Evolutionary conservation across 2,888 invertebrate species (phyloP), one percentile per base, ranked within the genome.

Genomic region (Pseudoips prasinana): DNA sequence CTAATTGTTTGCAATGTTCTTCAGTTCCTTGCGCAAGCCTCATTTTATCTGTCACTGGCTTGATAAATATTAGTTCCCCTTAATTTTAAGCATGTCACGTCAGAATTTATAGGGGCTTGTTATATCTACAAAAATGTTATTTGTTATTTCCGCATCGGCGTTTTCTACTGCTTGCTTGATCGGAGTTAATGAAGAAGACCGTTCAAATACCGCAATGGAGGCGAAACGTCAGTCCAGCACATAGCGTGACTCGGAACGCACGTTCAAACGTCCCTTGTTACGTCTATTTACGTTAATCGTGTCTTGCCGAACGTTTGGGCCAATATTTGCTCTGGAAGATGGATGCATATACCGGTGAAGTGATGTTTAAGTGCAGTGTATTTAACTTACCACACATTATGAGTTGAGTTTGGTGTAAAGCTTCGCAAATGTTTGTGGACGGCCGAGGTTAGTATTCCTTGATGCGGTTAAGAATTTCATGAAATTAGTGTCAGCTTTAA

Each of bases 371-470:
- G 71, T 75, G 78, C 53, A 60, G 73, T 70, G 79, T 67, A 65
- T 65, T 67, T 61, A 71, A 63, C 53, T 68, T 66, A 69, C 61
- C 64, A 64, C 58, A 58, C 62, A 67, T 65, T 58, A 76, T 77
- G 72, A 78, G 81, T 61, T 79, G n/a, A 73, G 73, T 69, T 64
- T 62, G 59, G 49, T 58, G 48, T 44, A 47, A 40, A 64, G 58
- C 62, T 59, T 56, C 64, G 58, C 76, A 70, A 76, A 85, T 86
- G 86, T 84, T 82, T 74, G 66, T 86, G 68, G 86, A 86, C 80
- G 86, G 86, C 50, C 71, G 81, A 78, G 86, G 86, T 86, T 67
- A 64, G 84, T 76, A 57, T 57, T 53, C 32, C 41, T 32, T 42
- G 39, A 39, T 38, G 26, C 33, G 31, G 40, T 31, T 37, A 38